Evolutionary conservation across 2,888 invertebrate genomes (phyloP).

Genomic region (Arrhopalites spinosus): DNA sequence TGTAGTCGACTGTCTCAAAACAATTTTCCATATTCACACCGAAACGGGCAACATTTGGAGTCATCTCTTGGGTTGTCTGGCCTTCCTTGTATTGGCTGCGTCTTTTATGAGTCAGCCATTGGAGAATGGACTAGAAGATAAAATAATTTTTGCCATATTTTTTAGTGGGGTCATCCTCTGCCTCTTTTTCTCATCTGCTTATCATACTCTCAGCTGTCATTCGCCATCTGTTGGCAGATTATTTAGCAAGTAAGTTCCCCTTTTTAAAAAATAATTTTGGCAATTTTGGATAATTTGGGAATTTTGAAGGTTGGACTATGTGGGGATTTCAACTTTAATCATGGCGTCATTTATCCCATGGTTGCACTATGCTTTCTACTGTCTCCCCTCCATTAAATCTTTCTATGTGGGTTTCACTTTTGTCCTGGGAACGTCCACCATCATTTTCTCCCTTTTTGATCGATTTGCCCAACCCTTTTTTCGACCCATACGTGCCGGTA

Average conservation of each 20-base stretch:
- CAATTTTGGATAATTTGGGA: too few species aligned
- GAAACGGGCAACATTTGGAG: constrained; percentile 99
- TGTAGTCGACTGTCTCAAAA: constrained; percentile 94
- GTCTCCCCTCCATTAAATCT: constrained; percentile 90
- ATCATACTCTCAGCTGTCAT: constrained; percentile 98
- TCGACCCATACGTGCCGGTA: constrained; percentile 86
- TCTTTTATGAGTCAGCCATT: constrained; percentile 91
- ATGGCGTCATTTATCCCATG: constrained; percentile 99
- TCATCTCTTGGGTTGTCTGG: constrained; percentile 86
- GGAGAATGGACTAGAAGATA: constrained; percentile 90
- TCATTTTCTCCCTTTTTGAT: constrained; percentile 96
- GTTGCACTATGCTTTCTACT: constrained; percentile 99
- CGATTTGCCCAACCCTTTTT: constrained; percentile 90
- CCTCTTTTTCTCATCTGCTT: constrained; percentile 93
- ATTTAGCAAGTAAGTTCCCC: constrained; percentile 91
- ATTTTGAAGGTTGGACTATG: constrained; percentile 86
- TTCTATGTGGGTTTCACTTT: constrained; percentile 90
- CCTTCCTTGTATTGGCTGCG: constrained; percentile 77
- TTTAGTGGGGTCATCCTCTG: constrained; percentile 96
- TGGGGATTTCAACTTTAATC: constrained; percentile 95
- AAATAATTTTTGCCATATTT: constrained; percentile 92
- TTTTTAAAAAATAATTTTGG: too few species aligned
- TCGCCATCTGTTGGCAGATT: constrained; percentile 95
- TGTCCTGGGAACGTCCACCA: constrained; percentile 87
- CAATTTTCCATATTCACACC: constrained; percentile 97